Conservation (phyloP, 1,140 invertebrate species). For the Trachelipus rathkii region DNA sequence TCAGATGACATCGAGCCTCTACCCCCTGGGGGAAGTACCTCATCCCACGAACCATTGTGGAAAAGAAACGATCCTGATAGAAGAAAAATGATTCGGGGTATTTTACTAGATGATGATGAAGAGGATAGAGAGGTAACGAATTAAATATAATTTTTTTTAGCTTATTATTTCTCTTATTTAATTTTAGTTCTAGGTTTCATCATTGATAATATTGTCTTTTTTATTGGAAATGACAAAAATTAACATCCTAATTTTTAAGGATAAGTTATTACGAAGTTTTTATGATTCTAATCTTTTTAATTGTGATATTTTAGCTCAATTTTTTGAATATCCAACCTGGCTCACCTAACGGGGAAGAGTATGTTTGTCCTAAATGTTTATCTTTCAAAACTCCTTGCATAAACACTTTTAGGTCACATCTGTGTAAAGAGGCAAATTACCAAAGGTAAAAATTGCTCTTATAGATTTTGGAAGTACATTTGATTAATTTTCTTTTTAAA, state of each 20-base stretch:
- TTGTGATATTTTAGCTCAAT: slow-evolving; percentile 10
- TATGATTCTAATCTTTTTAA: neutral
- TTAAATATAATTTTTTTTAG: neutral
- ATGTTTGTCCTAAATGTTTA: slow-evolving; percentile 43
- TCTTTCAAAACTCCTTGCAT: slow-evolving; percentile 41
- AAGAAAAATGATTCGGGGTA: slow-evolving; percentile 60
- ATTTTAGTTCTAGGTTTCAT: neutral
- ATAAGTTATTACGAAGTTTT: neutral
- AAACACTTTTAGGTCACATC: slow-evolving; percentile 39
- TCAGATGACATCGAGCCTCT: slow-evolving; percentile 41
- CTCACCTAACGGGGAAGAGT: slow-evolving; percentile 32
- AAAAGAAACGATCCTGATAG: slow-evolving; percentile 54
- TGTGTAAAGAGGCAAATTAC: slow-evolving; percentile 42
- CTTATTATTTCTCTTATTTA: neutral
- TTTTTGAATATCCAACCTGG: slow-evolving; percentile 30
- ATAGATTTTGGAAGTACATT: neutral
- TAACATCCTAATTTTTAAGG: neutral
- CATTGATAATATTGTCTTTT: neutral
- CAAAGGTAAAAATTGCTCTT: slow-evolving; percentile 35
- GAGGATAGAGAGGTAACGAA: slow-evolving; percentile 36
- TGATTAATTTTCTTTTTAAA: neutral
- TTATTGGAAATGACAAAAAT: neutral
- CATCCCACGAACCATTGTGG: slow-evolving; percentile 58
- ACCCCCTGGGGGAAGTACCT: slow-evolving; percentile 25
- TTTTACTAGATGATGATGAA: slow-evolving; percentile 55